Evolutionary conservation across 1,140 invertebrate species (phyloP), one percentile per base, ranked within the genome.

Genomic region (Argopecten irradians): DNA sequence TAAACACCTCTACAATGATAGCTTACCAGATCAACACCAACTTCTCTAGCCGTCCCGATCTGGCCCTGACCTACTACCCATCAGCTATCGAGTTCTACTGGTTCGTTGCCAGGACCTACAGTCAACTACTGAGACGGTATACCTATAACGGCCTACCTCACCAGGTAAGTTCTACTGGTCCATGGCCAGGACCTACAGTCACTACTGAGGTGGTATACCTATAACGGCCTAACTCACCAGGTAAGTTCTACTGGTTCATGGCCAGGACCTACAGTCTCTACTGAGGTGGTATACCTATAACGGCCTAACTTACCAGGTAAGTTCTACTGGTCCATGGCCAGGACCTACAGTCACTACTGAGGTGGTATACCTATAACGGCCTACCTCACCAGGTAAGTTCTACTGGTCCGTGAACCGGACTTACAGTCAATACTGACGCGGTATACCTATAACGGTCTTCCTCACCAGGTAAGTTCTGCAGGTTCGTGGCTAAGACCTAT

Each of bases 11-110:
- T 0, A 84, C 89, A 32, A 85, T 94, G 90, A 90, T 94, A 28
- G 89, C 90, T 0, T 92, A 90, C 86, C 90, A 93, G 46, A 91
- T 94, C 8, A 85, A 86, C 22, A 90, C 71, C n/a, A 91, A 93
- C 85, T 89, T 94, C 16, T 86, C 90, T 0, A 86, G 86, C 34
- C 87, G 93, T 34, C 88, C 86, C 2, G 93, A 94, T 88, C 85
- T 94, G 14, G 93, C 93, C 33, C 88, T 93, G 86, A 92, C 91
- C 1, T 94, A 94, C 83, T 94, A 94, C 83, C 93, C 93, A 22
- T 93, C 93, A 22, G 87, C 91, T 85, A 92, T 88, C 71, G 93
- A 93, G 83, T 94, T 93, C 83, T 93, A 93, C 46, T 93, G 93
- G 93, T 94, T 93, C 87, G 90, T 91, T 5, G 89, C 92, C n/a